Evolutionary conservation across 37 sponge, comb jelly and placozoan species (phyloP), one percentile per base, ranked within the genome.

Genomic region (Amphimedon queenslandica): DNA sequence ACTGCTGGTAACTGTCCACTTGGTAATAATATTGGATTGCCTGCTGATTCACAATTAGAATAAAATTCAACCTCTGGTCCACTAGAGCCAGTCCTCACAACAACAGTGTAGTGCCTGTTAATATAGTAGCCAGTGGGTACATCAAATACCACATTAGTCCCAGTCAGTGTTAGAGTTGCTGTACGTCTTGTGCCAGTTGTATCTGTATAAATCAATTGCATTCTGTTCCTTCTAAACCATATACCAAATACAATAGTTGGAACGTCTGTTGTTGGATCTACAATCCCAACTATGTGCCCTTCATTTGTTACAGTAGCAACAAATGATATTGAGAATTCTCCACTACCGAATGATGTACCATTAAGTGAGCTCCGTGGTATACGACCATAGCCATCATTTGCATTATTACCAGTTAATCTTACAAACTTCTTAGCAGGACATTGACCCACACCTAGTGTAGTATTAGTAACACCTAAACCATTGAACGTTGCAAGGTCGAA

Each of bases 311-410:
- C 61, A 47, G 51, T 67, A 4, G 64, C 11, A 1, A 84, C 82
- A 77, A 90, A 81, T 55, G 90, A 77, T 1, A 89, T 37, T 38
- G 90, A 70, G 64, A 81, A 90, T 28, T 77, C 69, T 27, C 77
- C 82, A 73, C 37, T 41, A 6, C 41, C 60, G 60, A 82, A 76
- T 25, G 72, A 70, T 53, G 64, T 6, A 47, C 13, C 13, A 53
- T 78, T 81, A 10, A 90, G 69, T 18, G 13, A 5, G 23, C 60
- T 51, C 23, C 82, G 58, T 0, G 63, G 61, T 27, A 89, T 66
- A 24, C 37, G 35, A 37, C 83, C 84, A 68, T 56, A 77, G 35
- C 87, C 87, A 78, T 79, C 80, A 35, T 64, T 16, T n/a, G 24
- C 66, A n/a, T 2, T 29, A 21, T 42, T 58, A n/a, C 5, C 28